Conservation (phyloP, 2,113 vertebrate genomes). For the Meriones unguiculatus region DNA sequence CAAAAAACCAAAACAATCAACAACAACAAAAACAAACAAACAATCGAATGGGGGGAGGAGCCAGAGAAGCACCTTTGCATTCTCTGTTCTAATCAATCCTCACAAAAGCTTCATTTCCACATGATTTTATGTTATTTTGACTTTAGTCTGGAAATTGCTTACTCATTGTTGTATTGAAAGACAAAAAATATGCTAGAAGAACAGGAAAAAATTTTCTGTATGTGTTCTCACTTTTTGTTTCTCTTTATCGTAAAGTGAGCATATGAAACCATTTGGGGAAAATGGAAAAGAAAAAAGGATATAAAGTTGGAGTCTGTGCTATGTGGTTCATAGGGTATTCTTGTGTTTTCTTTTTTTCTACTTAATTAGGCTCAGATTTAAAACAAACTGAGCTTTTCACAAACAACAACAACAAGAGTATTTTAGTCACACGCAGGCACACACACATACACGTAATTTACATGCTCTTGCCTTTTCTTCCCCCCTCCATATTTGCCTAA, state of each 20-base stretch:
- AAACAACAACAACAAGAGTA: background rate
- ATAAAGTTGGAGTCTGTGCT: constrained; percentile 34
- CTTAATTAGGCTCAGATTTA: constrained; percentile 55
- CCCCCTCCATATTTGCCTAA: background rate
- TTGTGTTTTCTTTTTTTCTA: background rate
- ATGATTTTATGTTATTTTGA: constrained; percentile 63
- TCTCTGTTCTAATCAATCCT: background rate
- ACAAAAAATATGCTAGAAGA: constrained; percentile 33
- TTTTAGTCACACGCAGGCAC: background rate
- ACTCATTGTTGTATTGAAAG: constrained; percentile 46
- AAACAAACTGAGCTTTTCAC: constrained; percentile 51
- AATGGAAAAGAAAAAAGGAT: constrained; percentile 19
- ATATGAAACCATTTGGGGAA: constrained; percentile 45
- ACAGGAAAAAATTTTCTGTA: constrained; percentile 42
- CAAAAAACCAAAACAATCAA: background rate
- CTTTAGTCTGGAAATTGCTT: constrained; percentile 35
- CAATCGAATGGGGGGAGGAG: no score
- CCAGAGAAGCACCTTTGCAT: background rate
- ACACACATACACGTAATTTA: constrained; percentile 16
- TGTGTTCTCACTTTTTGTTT: constrained; percentile 48
- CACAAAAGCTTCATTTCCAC: constrained; percentile 27
- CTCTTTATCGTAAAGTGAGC: constrained; percentile 3
- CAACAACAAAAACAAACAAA: background rate
- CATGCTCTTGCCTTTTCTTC: background rate
- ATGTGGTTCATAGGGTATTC: background rate